A percentile compares a stretch with the other conserved stretches of the same genome.
Conservation (phyloP, 2,888 invertebrate genomes). For the Agrochola circellaris region DNA sequence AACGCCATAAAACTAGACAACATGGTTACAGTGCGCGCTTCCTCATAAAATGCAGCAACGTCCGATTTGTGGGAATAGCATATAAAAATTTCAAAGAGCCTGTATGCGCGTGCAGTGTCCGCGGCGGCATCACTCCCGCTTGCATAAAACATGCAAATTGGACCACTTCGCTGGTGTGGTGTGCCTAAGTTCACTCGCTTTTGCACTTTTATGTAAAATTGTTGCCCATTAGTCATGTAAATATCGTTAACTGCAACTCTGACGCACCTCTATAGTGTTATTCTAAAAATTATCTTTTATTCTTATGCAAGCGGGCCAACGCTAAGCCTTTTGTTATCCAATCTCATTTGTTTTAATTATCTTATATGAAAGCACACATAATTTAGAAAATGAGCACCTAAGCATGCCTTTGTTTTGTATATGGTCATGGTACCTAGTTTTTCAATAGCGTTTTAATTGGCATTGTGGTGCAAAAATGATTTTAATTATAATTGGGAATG, state of each 20-base stretch:
- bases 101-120: slow-evolving; percentile 83
- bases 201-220: slow-evolving; percentile 89
- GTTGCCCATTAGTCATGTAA: slow-evolving; percentile 87
- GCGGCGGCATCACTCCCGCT: slow-evolving; percentile 83
- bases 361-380: slow-evolving; percentile 44
- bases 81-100: slow-evolving; percentile 88
- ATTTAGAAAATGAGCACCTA: slow-evolving; percentile 57
- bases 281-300: slow-evolving; percentile 71
- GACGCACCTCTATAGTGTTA: slow-evolving; percentile 71
- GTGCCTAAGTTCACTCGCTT: slow-evolving; percentile 87
- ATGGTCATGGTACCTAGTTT: slow-evolving; percentile 50
- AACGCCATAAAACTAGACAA: slow-evolving; percentile 71
- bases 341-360: slow-evolving; percentile 63
- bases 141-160: slow-evolving; percentile 91
- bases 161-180: slow-evolving; percentile 85
- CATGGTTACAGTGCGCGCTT: slow-evolving; percentile 75
- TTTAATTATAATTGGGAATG: slow-evolving; percentile 82
- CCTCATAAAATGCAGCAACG: slow-evolving; percentile 83
- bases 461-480: slow-evolving; percentile 74
- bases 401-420: slow-evolving; percentile 55
- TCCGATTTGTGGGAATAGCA: slow-evolving; percentile 88
- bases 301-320: slow-evolving; percentile 62
- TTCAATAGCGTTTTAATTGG: slow-evolving; percentile 74
- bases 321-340: slow-evolving; percentile 39
- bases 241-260: slow-evolving; percentile 85